Conservation (phyloP, 2,797 vertebrate genomes). For the Morelia viridis region DNA sequence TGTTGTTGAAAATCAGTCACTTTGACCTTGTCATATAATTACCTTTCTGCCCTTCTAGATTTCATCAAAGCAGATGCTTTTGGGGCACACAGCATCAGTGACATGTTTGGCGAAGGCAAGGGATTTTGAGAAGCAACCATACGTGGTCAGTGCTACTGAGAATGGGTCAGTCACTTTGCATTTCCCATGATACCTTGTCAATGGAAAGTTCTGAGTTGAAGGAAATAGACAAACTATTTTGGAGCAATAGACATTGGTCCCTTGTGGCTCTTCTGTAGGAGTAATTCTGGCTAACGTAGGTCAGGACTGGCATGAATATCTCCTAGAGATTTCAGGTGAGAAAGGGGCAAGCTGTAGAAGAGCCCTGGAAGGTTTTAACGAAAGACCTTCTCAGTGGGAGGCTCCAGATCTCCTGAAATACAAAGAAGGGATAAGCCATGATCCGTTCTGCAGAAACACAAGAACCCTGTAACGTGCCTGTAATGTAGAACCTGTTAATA, state of each 20-base stretch:
- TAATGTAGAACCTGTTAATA: neutral
- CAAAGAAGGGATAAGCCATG: neutral
- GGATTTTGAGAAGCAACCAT: slow-evolving; percentile 80
- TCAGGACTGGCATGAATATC: neutral
- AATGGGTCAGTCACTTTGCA: slow-evolving; percentile 75
- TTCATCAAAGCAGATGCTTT: slow-evolving; percentile 75
- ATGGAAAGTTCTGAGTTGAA: neutral
- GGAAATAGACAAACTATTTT: neutral
- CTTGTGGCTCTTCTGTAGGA: neutral
- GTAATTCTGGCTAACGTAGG: neutral
- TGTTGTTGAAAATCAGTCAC: neutral
- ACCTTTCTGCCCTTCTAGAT: slow-evolving; percentile 68
- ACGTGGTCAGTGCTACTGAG: slow-evolving; percentile 77
- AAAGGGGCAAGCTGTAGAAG: neutral
- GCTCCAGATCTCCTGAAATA: neutral
- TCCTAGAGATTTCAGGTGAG: neutral
- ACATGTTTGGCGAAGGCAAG: slow-evolving; percentile 80
- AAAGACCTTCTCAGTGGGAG: neutral
- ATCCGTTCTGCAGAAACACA: neutral
- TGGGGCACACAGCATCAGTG: slow-evolving; percentile 77
- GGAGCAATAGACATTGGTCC: neutral
- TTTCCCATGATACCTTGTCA: slow-evolving; percentile 16
- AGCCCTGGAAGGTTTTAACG: neutral
- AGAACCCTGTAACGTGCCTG: neutral
- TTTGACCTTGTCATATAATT: neutral